phyloP scores from a whole-genome alignment of 2,797 vertebrate genomes.

The Girardinus metallicus region DNA sequence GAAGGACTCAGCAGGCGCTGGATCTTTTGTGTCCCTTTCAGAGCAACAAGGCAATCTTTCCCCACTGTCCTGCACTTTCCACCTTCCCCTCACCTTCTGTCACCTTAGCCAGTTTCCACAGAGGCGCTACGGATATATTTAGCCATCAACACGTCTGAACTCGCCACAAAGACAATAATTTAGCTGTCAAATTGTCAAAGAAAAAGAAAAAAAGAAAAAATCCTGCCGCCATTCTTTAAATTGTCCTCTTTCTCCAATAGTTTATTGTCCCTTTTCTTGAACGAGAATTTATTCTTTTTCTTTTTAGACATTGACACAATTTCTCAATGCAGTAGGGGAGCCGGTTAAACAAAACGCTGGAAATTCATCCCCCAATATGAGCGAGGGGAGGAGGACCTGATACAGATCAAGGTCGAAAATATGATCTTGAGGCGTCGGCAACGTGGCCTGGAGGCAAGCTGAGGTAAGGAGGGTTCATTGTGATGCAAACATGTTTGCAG shows the following conservation, averaged over 20 bases:
- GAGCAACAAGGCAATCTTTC: slow-evolving; percentile 35
- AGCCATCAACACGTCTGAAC: slow-evolving; percentile 21
- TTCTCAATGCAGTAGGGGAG: slow-evolving; percentile 23
- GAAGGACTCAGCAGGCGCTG: slow-evolving; percentile 45
- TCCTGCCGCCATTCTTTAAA: neutral
- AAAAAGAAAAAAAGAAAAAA: slow-evolving; percentile 15
- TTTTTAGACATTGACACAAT: slow-evolving; percentile 35
- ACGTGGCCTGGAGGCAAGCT: slow-evolving; percentile 7
- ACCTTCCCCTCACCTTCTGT: slow-evolving; percentile 36
- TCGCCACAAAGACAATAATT: slow-evolving; percentile 22
- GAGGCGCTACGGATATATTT: slow-evolving; percentile 42
- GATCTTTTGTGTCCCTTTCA: slow-evolving; percentile 34
- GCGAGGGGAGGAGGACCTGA: neutral
- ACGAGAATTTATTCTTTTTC: neutral
- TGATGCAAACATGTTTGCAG: neutral
- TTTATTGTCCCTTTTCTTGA: slow-evolving; percentile 1
- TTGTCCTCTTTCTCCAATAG: slow-evolving; percentile 8
- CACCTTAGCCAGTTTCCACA: slow-evolving; percentile 25
- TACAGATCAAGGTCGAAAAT: neutral
- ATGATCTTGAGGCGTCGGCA: slow-evolving; percentile 20
- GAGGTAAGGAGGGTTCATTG: slow-evolving; percentile 30
- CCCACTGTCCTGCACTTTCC: slow-evolving; percentile 40
- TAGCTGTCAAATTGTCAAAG: slow-evolving; percentile 24
- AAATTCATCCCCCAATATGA: slow-evolving; percentile 16
- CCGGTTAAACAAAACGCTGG: slow-evolving; percentile 28